Evolutionary conservation across 2,797 vertebrate species (phyloP), one percentile per base, ranked within the genome.

Genomic region (Clarias laeviceps): DNA sequence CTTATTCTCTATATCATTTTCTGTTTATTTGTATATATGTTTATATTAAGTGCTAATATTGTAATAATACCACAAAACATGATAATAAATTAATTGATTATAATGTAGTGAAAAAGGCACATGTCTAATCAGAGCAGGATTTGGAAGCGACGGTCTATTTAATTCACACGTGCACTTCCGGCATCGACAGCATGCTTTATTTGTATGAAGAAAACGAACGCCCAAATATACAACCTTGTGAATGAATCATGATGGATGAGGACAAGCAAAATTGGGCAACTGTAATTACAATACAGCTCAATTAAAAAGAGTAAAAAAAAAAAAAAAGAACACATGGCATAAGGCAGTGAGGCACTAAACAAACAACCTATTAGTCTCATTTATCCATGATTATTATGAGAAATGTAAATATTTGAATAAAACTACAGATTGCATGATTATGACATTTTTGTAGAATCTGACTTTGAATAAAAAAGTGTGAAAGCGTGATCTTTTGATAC

Each of bases 271-370:
- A n/a, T 73, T 54, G n/a, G 24, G 54, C 74, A 77, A 29, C 74
- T 77, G 74, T 59, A 29, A 77, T 77, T 77, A 59, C 29, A 59
- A 76, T 56, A 77, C 27, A 59, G 54, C 29, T 77, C 6, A 59
- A 59, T 77, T 32, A 73, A 76, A 57, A 29, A 56, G 40, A 40
- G 32, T 34, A 61, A 15, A 14, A 57, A 15, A 14, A 57, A 0
- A 57, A 18, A 18, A 59, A 62, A 24, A n/a, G 22, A 64, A 64
- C 22, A n/a, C 0, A 4, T 59, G 9, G 27, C 74, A 34, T 59
- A 56, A 59, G 74, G 59, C 74, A 29, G 73, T 2, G 17, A 18
- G 50, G 20, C 17, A 34, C 3, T 34, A 20, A 77, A 32, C 54
- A 59, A 77, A 22, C 56, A 34, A 2, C 29, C 74, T 22, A 77